phyloP scores from a whole-genome alignment of 2,797 vertebrate species.

The Anas capensis region DNA sequence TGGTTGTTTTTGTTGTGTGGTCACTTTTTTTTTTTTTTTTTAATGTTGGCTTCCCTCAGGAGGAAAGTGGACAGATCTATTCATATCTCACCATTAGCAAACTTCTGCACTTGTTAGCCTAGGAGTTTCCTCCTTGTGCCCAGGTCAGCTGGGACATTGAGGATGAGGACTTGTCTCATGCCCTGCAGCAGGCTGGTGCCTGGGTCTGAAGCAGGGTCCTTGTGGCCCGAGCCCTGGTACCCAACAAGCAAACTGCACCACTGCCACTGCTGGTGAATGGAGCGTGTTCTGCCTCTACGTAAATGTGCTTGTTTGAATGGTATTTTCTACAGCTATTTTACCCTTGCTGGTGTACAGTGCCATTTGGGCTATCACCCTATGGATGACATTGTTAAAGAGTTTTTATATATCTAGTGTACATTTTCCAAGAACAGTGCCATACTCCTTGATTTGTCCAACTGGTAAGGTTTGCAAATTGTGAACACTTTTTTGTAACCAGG shows the following conservation, averaged over 20 bases:
- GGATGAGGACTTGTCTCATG: not conserved
- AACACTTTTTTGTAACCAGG: not conserved
- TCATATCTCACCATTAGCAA: not conserved
- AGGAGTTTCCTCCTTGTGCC: not conserved
- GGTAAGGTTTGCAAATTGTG: not conserved
- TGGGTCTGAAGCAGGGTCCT: not conserved
- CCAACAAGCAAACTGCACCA: not conserved
- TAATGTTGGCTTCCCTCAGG: not conserved
- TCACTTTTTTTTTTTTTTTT: not conserved
- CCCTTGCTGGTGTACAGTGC: not conserved
- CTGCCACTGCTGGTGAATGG: not conserved
- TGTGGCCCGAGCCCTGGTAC: not conserved
- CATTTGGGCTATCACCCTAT: not conserved
- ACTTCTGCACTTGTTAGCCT: not conserved
- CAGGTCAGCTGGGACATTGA: not conserved
- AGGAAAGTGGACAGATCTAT: not conserved
- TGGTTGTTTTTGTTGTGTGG: not conserved
- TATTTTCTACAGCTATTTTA: not conserved
- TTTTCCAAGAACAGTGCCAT: not conserved
- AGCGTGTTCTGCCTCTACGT: not conserved
- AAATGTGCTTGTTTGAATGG: not conserved
- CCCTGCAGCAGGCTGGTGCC: not conserved
- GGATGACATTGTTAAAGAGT: not conserved
- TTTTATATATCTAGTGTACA: not conserved
- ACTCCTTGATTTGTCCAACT: not conserved